phyloP scores from a whole-genome alignment of 2,113 vertebrate species.

The Stictonetta naevosa region DNA sequence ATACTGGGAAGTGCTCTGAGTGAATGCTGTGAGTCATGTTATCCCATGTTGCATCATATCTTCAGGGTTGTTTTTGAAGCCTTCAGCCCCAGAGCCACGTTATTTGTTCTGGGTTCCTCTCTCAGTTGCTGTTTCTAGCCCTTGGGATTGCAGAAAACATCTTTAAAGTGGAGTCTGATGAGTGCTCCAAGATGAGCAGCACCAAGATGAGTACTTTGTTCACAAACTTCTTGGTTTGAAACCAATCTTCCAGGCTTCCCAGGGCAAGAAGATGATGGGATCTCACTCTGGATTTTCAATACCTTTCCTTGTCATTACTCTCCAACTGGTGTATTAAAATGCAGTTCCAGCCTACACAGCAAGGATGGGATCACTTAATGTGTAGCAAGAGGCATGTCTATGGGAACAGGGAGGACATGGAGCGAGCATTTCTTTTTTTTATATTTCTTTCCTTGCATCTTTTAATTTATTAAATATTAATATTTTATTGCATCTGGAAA shows the following conservation, averaged over 20 bases:
- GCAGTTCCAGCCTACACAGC: neutral
- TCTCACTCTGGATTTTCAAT: neutral
- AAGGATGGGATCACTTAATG: neutral
- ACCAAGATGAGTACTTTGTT: neutral
- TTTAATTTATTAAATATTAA: constrained; percentile 67
- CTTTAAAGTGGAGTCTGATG: neutral
- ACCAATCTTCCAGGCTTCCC: neutral
- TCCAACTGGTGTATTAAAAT: neutral
- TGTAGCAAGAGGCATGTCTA: neutral
- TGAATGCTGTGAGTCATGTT: neutral
- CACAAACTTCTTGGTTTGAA: neutral
- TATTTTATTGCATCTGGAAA: constrained; percentile 51
- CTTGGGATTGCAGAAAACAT: neutral
- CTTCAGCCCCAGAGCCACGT: neutral
- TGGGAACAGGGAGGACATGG: neutral
- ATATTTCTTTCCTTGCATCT: constrained; percentile 26
- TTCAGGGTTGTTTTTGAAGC: neutral
- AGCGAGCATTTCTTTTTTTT: neutral
- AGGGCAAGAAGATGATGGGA: neutral
- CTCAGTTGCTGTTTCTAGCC: neutral
- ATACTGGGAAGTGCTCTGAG: neutral
- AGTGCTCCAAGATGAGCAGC: neutral
- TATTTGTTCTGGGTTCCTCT: neutral
- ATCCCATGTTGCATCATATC: neutral
- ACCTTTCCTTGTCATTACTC: neutral